phyloP scores from a whole-genome alignment of 2,113 vertebrate genomes.

The Nycticebus coucang region DNA sequence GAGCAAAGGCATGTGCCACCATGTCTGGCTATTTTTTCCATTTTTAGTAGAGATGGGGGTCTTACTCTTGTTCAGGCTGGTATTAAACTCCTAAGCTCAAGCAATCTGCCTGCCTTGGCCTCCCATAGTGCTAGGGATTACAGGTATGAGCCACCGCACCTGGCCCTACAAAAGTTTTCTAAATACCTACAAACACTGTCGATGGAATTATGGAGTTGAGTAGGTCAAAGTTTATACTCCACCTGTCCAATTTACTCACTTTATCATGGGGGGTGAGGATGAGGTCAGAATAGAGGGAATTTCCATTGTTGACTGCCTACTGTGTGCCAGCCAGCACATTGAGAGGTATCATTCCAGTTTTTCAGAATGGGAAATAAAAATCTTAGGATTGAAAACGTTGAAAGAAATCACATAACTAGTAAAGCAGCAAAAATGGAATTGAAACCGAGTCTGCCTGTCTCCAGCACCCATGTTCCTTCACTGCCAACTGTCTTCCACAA shows the following conservation, averaged over 20 bases:
- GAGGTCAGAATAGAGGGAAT: background rate
- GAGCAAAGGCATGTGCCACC: too few relatives aligned
- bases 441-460: background rate
- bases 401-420: background rate
- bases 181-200: background rate
- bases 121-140: too few relatives aligned
- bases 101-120: too few relatives aligned
- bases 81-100: too few relatives aligned
- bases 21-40: too few relatives aligned
- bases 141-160: too few relatives aligned
- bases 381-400: background rate
- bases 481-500: background rate
- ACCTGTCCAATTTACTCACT: background rate
- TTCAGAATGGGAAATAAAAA: background rate
- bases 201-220: background rate
- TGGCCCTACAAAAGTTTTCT: background rate
- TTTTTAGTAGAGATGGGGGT: too few relatives aligned
- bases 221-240: background rate
- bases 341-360: background rate
- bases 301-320: background rate
- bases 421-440: background rate
- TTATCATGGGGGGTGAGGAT: background rate
- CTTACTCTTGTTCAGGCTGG: too few relatives aligned
- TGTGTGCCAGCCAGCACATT: background rate
- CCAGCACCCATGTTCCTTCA: background rate